Base-by-base conservation (phyloP, 1,140 invertebrate genomes). In the Trichonephila clavipes region DNA sequence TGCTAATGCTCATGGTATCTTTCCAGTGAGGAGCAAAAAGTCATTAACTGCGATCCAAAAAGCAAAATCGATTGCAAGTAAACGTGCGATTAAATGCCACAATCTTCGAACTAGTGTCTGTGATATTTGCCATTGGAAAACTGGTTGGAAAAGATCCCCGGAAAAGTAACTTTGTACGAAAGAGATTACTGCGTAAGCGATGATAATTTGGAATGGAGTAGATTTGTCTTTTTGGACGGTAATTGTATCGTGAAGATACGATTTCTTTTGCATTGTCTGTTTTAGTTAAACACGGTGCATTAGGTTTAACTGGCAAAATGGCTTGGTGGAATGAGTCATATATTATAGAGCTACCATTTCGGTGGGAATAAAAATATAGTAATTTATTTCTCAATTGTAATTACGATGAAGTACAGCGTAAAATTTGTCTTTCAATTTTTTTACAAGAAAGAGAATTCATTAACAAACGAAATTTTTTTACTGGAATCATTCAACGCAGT, bases 1-100 rank as follows among this genome's bases (percentile, higher is more conserved):
- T 85, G 83, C 83, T 85, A 85, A 85, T 85, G 83, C 34, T n/a
- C 58, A 12, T 21, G 72, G 34, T 77, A 77, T 85, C 83, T 61
- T 21, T 24, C 44, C 21, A 28, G 83, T 51, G 58, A 85, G 83
- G 51, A 61, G 83, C 83, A 85, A 85, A 85, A 85, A 85, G 83
- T 85, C 83, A 85, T 85, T 85, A 85, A 85, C 83, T 61, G 83
- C 51, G n/a, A 18, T 85, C 58, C 83, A 85, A 85, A 85, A 85
- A 85, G 83, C 83, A 85, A 85, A 85, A 85, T 85, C 83, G 83
- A 85, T 85, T 51, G 83, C 83, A 51, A 85, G 83, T 85, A 85
- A 85, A 85, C 83, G 83, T 51, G 83, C 83, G 83, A 85, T 85
- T 85, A 85, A 85, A 85, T 85, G 58, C 83, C 83, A 51, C 83